A percentile compares a stretch with the other conserved stretches of the same genome.
phyloP scores from a whole-genome alignment of 2,113 vertebrate genomes.

The Lepus timidus region DNA sequence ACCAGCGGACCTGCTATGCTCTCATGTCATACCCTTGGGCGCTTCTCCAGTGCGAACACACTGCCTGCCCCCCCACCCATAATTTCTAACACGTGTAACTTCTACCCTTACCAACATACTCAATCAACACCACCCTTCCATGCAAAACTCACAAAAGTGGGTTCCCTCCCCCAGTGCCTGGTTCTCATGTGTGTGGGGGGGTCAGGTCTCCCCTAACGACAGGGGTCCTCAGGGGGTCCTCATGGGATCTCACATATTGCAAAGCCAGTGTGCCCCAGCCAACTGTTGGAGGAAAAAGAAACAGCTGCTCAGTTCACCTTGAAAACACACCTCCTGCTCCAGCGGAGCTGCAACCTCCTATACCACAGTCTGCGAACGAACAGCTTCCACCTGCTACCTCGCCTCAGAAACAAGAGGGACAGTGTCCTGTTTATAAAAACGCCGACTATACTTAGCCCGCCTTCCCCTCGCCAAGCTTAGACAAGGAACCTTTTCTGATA shows the following conservation, averaged over 20 bases:
- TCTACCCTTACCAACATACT: not conserved
- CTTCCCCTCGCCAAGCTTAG: not conserved
- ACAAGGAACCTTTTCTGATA: slow-evolving; percentile 44
- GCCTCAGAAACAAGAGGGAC: not conserved
- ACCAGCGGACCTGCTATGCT: not conserved
- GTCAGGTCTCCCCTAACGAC: slow-evolving; percentile 13
- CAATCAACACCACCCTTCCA: not conserved
- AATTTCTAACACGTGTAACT: not conserved
- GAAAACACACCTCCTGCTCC: slow-evolving; percentile 21
- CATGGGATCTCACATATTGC: slow-evolving; percentile 68
- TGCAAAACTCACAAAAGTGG: slow-evolving; percentile 13
- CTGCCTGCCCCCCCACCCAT: not conserved
- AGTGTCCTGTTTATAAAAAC: not conserved
- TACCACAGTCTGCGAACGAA: slow-evolving; percentile 6
- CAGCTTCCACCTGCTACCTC: not conserved
- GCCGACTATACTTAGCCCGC: not conserved
- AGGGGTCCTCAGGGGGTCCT: not conserved
- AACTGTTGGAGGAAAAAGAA: slow-evolving; percentile 58
- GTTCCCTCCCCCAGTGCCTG: not conserved
- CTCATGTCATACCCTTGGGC: not conserved
- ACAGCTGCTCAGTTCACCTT: not conserved
- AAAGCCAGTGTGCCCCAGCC: slow-evolving; percentile 66
- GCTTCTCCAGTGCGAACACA: not conserved
- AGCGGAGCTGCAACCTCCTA: slow-evolving; percentile 5
- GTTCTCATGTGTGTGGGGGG: not conserved